Conservation (phyloP, 2,888 invertebrate species). For the Lepas anatifera region DNA sequence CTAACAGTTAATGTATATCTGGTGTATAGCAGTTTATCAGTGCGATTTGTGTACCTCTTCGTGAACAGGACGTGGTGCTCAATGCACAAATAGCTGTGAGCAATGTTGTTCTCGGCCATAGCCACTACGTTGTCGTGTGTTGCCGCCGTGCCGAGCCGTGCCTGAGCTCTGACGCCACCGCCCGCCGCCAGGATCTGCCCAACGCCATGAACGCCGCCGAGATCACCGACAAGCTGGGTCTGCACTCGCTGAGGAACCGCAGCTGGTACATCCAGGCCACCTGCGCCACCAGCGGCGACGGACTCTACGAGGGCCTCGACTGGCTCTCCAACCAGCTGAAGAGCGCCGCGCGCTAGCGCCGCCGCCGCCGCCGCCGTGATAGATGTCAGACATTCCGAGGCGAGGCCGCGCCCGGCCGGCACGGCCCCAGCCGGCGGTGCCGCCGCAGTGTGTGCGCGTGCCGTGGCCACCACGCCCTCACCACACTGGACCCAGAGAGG, state of each 20-base stretch:
- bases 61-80: no score
- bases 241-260: slow-evolving; percentile 95
- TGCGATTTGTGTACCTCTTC: no score
- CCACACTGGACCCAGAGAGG: no score
- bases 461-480: no score
- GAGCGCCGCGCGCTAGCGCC: slow-evolving; percentile 80
- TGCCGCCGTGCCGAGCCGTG: no score
- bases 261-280: slow-evolving; percentile 90
- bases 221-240: slow-evolving; percentile 97
- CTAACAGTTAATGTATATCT: no score
- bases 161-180: no score
- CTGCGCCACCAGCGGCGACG: slow-evolving; percentile 98
- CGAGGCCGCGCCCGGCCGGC: not conserved
- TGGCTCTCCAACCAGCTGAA: slow-evolving; percentile 99
- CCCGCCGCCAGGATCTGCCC: slow-evolving; percentile 76
- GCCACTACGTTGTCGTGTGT: no score
- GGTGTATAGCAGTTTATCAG: no score
- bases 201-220: slow-evolving; percentile 99
- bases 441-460: not conserved
- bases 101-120: no score
- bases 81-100: no score
- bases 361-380: not conserved
- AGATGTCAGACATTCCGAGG: not conserved
- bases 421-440: not conserved
- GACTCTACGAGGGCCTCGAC: slow-evolving; percentile 97